A percentile compares a stretch with the other conserved stretches of the same genome.
These are phyloP conservation scores for Sebastes miniatus DNA, from an alignment of 2,797 vertebrate genomes.

Conservation along the genomic window DNA sequence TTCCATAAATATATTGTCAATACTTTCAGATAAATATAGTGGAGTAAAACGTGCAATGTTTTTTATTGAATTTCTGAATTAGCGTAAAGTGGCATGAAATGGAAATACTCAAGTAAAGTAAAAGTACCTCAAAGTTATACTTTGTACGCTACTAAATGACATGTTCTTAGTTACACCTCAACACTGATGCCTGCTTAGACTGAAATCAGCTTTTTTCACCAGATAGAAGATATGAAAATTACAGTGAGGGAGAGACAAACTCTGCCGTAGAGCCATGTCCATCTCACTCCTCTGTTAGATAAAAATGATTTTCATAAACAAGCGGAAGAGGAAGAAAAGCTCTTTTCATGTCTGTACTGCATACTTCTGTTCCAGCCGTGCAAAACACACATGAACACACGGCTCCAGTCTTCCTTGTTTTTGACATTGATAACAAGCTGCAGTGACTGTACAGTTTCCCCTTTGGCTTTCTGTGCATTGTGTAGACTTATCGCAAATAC, in stretches of 20 bases:
- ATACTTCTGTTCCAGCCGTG: not conserved
- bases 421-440: not conserved
- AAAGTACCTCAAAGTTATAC: not conserved
- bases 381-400: not conserved
- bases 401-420: slow-evolving; percentile 15
- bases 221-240: not conserved
- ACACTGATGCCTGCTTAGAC: not conserved
- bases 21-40: not conserved
- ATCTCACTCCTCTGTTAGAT: not conserved
- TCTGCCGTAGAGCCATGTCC: not conserved
- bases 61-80: not conserved
- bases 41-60: not conserved
- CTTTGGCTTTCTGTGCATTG: not conserved
- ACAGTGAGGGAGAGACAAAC: not conserved
- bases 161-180: not conserved
- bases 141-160: not conserved
- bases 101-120: not conserved
- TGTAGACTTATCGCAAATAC: not conserved
- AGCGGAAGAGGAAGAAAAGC: not conserved
- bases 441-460: slow-evolving; percentile 3
- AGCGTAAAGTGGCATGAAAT: not conserved
- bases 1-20: not conserved
- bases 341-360: not conserved
- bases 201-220: not conserved
- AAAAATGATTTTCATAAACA: not conserved